Evolutionary conservation across 37 sponge, comb jelly and placozoan species (phyloP), one percentile per base, ranked within the genome.

Genomic region (Haliclona indistincta): DNA sequence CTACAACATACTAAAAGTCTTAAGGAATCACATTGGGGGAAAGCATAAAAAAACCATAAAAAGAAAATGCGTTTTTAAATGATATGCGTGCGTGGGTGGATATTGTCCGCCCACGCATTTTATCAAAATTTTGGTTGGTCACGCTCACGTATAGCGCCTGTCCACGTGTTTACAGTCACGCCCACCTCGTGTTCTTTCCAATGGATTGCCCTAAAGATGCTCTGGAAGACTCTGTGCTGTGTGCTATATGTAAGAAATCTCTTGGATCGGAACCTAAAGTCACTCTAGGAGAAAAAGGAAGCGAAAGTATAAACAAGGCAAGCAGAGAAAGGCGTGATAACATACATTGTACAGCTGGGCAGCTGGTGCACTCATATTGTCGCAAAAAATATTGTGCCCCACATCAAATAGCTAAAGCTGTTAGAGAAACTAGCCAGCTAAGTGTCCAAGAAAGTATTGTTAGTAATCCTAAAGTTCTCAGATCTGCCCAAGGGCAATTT

Each of bases 371-470:
- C 38, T 38, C 63, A 30, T 42, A 67, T 26, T 78, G 79, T 45
- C 79, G 56, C 25, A 4, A 58, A 0, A 67, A 51, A 68, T 78
- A 78, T 44, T 78, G 68, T 66, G 7, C 66, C 42, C 79, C 68
- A 19, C 52, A 42, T 42, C 77, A 76, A 76, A 76, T 76, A 66
- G 56, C 79, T 2, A 78, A 67, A 66, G 68, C n/a, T n/a, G n/a
- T n/a, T n/a, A n/a, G n/a, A n/a, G n/a, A 52, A 15, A 49, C 39
- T 52, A 63, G 64, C 52, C 77, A 77, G 67, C 30, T 67, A 39
- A 58, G 53, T 38, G 25, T 15, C 66, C 30, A 23, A 41, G 56
- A 56, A 78, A 25, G 56, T 3, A 64, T 49, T 54, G 39, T 54
- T 4, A 53, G 28, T 43, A 35, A 30, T 13, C 52, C 61, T 30